These are phyloP conservation scores for Chromoteleia sp. DNA, from an alignment of 2,888 invertebrate species.

Conservation along the genomic window DNA sequence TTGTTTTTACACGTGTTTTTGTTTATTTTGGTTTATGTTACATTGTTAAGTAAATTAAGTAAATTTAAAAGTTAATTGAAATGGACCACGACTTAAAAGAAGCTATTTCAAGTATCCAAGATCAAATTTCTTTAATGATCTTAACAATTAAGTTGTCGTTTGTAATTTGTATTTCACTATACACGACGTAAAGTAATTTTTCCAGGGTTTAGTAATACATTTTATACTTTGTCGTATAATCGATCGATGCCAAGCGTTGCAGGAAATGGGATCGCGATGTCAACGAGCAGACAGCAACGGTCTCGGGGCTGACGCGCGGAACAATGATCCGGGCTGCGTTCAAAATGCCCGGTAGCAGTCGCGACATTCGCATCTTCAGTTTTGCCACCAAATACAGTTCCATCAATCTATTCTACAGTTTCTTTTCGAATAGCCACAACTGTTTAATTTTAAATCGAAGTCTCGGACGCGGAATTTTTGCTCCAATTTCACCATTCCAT, in stretches of 20 bases:
- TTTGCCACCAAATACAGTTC: slow-evolving; percentile 13
- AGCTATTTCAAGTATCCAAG: too few species aligned
- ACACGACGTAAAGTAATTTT: too few species aligned
- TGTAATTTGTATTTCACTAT: too few species aligned
- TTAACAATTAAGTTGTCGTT: too few species aligned
- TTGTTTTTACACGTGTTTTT: too few species aligned
- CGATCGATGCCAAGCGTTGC: slow-evolving; percentile 37
- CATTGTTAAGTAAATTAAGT: too few species aligned
- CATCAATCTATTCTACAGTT: slow-evolving; percentile 34
- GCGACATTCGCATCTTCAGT: slow-evolving; percentile 26
- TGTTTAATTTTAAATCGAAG: slow-evolving; percentile 4
- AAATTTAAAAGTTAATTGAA: too few species aligned
- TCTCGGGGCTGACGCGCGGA: slow-evolving; percentile 32
- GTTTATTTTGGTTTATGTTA: too few species aligned
- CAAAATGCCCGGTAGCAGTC: slow-evolving; percentile 54
- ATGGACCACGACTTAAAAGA: too few species aligned
- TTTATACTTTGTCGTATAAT: slow-evolving; percentile 35
- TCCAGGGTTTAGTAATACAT: slow-evolving; percentile 7
- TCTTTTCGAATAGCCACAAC: not conserved
- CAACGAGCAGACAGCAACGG: slow-evolving; percentile 36
- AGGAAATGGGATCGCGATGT: slow-evolving; percentile 40
- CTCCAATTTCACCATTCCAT: too few species aligned
- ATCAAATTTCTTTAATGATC: too few species aligned
- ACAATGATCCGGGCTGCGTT: slow-evolving; percentile 57
- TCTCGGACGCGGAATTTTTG: too few species aligned